phyloP scores from a whole-genome alignment of 2,797 vertebrate species.

The Momotus momota region DNA sequence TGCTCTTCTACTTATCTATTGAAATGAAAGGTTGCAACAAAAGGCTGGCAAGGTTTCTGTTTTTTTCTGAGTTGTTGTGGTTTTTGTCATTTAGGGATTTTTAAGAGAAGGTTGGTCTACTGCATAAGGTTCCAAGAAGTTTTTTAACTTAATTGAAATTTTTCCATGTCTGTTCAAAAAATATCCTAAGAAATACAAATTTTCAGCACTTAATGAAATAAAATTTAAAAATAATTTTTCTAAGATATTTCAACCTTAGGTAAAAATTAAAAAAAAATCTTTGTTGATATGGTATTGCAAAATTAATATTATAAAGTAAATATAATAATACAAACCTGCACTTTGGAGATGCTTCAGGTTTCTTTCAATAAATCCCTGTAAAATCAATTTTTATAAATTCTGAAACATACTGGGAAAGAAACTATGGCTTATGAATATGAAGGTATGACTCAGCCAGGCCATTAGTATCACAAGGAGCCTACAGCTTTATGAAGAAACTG shows the following conservation, averaged over 20 bases:
- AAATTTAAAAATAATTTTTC: background rate
- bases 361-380: background rate
- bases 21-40: background rate
- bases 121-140: background rate
- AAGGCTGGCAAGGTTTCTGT: background rate
- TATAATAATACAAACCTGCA: background rate
- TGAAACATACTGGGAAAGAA: background rate
- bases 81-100: background rate
- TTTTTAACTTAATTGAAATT: background rate
- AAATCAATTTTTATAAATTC: slow-evolving; percentile 7
- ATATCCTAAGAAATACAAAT: background rate
- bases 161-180: background rate
- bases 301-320: background rate
- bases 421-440: slow-evolving; percentile 4
- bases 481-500: background rate
- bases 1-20: background rate
- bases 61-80: background rate
- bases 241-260: background rate
- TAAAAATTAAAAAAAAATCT: background rate
- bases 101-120: background rate
- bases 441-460: slow-evolving; percentile 27
- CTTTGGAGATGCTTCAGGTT: background rate
- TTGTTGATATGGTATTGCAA: background rate
- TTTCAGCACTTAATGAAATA: slow-evolving; percentile 24
- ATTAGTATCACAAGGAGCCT: slow-evolving; percentile 11